Percentiles rank a stretch among this genome's conserved stretches.
Conservation (phyloP, 2,113 vertebrate species). For the Syrrhaptes paradoxus region DNA sequence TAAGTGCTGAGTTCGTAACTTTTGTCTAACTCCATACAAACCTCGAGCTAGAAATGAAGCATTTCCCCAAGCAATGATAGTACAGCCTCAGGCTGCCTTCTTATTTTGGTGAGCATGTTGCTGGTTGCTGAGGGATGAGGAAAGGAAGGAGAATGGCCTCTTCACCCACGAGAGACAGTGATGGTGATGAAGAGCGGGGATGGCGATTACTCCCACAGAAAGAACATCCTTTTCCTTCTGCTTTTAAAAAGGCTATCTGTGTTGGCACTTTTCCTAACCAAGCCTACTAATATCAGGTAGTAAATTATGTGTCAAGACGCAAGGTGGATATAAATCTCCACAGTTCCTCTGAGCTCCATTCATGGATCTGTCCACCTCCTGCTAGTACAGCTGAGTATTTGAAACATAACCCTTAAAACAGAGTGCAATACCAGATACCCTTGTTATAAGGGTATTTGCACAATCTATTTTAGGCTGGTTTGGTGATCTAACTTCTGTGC, state of each 20-base stretch:
- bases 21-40: neutral
- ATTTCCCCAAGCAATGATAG: neutral
- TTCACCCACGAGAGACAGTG: neutral
- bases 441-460: neutral
- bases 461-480: neutral
- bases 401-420: neutral
- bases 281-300: neutral
- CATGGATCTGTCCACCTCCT: neutral
- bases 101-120: neutral
- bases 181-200: rapidly evolving
- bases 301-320: neutral
- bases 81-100: neutral
- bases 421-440: neutral
- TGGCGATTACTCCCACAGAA: neutral
- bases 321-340: neutral
- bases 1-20: neutral
- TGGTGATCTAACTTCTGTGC: neutral
- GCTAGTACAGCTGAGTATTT: neutral
- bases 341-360: neutral
- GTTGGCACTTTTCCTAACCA: neutral
- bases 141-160: neutral
- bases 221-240: neutral
- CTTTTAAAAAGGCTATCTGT: neutral
- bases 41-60: neutral
- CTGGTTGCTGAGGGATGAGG: neutral